Evolutionary conservation across 2,113 vertebrate genomes (phyloP).

Genomic region (Brevimyrus niger): DNA sequence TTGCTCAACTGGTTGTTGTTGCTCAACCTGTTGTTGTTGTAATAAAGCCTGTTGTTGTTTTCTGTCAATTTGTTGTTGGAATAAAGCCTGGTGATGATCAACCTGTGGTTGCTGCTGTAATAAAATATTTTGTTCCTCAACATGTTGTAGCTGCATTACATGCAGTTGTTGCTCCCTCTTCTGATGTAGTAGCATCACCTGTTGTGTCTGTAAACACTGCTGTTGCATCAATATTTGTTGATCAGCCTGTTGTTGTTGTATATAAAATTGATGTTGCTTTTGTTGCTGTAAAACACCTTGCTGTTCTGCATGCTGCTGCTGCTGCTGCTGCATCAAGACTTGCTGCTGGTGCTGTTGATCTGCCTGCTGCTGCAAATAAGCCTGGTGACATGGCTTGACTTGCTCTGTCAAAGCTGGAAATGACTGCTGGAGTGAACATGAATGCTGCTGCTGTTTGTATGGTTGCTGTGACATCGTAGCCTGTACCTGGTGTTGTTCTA

Average conservation of each 20-base stretch:
- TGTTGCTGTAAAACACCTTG: conserved; percentile 14
- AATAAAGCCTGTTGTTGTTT: conserved; percentile 20
- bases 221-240: conserved; percentile 42
- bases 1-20: conserved; percentile 31
- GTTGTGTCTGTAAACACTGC: conserved; percentile 36
- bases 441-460: conserved; percentile 14
- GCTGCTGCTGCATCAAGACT: conserved; percentile 36
- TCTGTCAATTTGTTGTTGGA: conserved; percentile 10
- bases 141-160: conserved; percentile 37
- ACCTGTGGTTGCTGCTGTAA: conserved; percentile 22
- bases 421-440: conserved; percentile 27
- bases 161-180: conserved; percentile 29
- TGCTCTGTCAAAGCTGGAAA: conserved; percentile 29
- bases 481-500: conserved; percentile 26
- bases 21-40: conserved; percentile 18
- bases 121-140: conserved; percentile 14
- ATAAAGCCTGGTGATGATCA: conserved; percentile 38
- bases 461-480: conserved; percentile 16
- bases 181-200: conserved; percentile 26
- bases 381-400: conserved; percentile 28
- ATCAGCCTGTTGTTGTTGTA: conserved; percentile 38
- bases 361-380: conserved; percentile 21
- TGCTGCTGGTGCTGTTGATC: conserved; percentile 35
- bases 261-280: conserved; percentile 38
- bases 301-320: conserved; percentile 28